A percentile compares a stretch with the other conserved stretches of the same genome.
phyloP scores from a whole-genome alignment of 2,888 invertebrate genomes.

The Phoenoteleia sp. region DNA sequence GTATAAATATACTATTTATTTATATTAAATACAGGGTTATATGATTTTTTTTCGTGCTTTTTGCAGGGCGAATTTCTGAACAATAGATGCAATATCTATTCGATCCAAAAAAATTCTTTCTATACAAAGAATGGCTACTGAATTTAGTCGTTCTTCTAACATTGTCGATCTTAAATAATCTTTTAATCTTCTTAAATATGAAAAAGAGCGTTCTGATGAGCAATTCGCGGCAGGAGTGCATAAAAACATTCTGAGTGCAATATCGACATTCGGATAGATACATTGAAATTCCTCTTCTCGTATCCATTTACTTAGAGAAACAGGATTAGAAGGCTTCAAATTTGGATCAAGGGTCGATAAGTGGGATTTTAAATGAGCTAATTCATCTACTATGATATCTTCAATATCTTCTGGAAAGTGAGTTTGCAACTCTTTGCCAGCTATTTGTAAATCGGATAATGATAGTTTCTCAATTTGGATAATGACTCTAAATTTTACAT shows the following conservation, averaged over 20 bases:
- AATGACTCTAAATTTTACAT: constrained; percentile 41
- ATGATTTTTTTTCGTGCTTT: constrained; percentile 11
- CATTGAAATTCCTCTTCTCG: constrained; percentile 1
- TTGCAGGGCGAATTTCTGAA: constrained; percentile 14
- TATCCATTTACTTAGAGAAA: constrained; percentile 25
- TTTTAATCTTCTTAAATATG: not conserved
- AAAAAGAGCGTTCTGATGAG: not conserved
- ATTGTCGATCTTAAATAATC: constrained; percentile 33
- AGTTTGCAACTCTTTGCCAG: constrained; percentile 12
- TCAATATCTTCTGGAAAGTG: constrained; percentile 31
- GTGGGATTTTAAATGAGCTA: constrained; percentile 31
- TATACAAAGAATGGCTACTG: constrained; percentile 15
- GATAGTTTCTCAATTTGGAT: constrained; percentile 25
- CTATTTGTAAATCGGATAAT: constrained; percentile 7
- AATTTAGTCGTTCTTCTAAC: constrained; percentile 15
- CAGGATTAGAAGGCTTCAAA: constrained; percentile 19
- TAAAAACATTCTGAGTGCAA: constrained; percentile 15
- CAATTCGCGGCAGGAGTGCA: not conserved
- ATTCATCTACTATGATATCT: constrained; percentile 11
- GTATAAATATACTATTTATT: too few species aligned
- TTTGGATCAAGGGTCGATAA: constrained; percentile 12
- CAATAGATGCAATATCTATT: constrained; percentile 6
- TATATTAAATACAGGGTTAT: too few species aligned
- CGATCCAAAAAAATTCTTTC: not conserved
- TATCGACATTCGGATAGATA: constrained; percentile 21